These are phyloP conservation scores for Aplidium turbinatum DNA, from an alignment of 23 tunicate genomes.

Conservation along the genomic window DNA sequence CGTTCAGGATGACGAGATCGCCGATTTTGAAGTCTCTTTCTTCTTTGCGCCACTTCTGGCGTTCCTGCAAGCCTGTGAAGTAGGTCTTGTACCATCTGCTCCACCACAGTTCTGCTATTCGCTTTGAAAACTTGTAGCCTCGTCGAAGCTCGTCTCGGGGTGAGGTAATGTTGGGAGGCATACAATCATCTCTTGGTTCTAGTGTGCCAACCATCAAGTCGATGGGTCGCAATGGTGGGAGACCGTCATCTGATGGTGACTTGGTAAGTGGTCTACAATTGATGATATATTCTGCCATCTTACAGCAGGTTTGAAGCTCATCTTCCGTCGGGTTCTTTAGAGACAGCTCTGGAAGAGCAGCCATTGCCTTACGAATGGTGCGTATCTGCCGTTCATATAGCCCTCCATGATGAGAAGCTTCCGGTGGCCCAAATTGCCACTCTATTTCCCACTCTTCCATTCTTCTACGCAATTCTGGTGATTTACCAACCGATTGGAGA, in stretches of 20 bases:
- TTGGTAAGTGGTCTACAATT: constrained; percentile 3
- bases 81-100: no score
- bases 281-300: constrained; percentile 7
- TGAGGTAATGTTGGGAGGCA: no score
- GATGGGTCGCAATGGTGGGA: constrained; percentile 11
- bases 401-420: constrained; percentile 8
- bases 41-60: no score
- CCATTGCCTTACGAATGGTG: not conserved
- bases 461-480: not conserved
- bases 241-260: not conserved
- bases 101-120: no score
- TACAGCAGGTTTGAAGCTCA: not conserved
- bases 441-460: constrained; percentile 1
- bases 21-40: no score
- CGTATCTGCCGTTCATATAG: not conserved
- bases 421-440: constrained; percentile 11
- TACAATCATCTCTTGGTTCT: no score
- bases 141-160: no score
- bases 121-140: no score
- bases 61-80: no score
- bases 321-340: not conserved
- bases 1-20: no score
- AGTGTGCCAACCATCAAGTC: constrained; percentile 10
- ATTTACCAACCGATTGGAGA: not conserved
- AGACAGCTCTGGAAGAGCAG: not conserved